Conservation (phyloP, 1,140 invertebrate species). For the Macrostomum lignano region DNA sequence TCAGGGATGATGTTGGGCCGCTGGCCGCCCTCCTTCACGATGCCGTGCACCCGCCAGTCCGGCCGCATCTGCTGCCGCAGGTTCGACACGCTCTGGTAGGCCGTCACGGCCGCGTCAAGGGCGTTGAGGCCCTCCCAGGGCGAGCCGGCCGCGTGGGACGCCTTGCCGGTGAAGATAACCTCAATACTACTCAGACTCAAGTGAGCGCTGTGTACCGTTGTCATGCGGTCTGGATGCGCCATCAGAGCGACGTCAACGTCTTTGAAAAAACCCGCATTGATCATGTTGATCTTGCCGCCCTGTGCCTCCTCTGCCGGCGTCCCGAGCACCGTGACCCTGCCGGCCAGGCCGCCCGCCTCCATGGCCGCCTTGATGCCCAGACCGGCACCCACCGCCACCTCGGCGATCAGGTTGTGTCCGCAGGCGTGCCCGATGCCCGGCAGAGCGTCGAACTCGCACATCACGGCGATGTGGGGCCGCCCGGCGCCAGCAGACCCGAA, state of each 20-base stretch:
- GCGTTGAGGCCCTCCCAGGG: conserved; percentile 19
- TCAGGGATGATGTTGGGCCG: conserved; percentile 25
- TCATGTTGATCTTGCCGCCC: conserved; percentile 23
- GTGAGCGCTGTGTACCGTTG: background rate
- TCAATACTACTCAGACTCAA: background rate
- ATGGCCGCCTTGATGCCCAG: conserved; percentile 19
- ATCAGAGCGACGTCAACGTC: conserved; percentile 24
- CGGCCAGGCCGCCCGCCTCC: conserved; percentile 6
- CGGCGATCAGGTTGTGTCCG: conserved; percentile 28
- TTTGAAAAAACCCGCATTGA: conserved; percentile 18
- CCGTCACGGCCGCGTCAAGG: conserved; percentile 18
- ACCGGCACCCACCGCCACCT: conserved; percentile 18
- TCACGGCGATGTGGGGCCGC: conserved; percentile 13
- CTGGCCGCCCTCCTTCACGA: conserved; percentile 9
- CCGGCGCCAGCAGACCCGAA: conserved; percentile 7
- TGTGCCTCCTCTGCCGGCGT: conserved; percentile 26
- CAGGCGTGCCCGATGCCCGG: conserved; percentile 28
- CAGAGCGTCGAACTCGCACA: conserved; percentile 29
- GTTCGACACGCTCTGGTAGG: conserved; percentile 15
- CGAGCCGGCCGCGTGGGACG: conserved; percentile 14
- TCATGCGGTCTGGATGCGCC: conserved; percentile 16
- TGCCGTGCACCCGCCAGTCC: conserved; percentile 12
- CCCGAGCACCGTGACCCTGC: conserved; percentile 21
- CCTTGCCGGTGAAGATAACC: conserved; percentile 10
- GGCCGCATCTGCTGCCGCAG: conserved; percentile 16